Percentiles rank a stretch among this genome's conserved stretches.
These are phyloP conservation scores for Murina feae DNA, from an alignment of 2,113 vertebrate genomes.

Conservation along the genomic window DNA sequence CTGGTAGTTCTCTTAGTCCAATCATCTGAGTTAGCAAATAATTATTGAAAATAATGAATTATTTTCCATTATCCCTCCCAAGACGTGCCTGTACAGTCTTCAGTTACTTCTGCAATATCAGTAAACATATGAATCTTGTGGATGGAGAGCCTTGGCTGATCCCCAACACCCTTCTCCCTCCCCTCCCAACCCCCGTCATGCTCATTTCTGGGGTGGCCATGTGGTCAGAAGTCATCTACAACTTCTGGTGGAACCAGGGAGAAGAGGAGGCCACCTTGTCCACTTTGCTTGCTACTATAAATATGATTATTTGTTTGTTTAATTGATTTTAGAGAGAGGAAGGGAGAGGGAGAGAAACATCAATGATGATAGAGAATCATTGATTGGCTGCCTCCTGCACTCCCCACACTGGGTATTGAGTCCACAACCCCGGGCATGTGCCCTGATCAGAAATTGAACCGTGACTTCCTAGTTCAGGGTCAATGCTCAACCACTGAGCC, in stretches of 20 bases:
- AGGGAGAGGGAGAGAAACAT: too few species aligned
- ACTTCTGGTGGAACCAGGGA: background rate
- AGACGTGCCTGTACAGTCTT: background rate
- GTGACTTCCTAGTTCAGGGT: too few species aligned
- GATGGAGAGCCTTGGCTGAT: background rate
- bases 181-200: fast-evolving
- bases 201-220: background rate
- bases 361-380: too few species aligned
- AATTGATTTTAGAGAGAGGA: too few species aligned
- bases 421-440: too few species aligned
- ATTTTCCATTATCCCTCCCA: background rate
- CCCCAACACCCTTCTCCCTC: background rate
- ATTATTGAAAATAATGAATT: background rate
- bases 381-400: too few species aligned
- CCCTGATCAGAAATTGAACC: too few species aligned
- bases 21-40: background rate
- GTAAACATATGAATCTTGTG: background rate
- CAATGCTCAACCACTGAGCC: too few species aligned
- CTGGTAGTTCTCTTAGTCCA: background rate
- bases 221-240: background rate
- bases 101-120: background rate
- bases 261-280: background rate
- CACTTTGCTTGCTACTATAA: background rate
- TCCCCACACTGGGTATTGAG: too few species aligned
- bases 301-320: background rate